Evolutionary conservation across 2,888 invertebrate species (phyloP).

Genomic region (Chorisops tibialis): DNA sequence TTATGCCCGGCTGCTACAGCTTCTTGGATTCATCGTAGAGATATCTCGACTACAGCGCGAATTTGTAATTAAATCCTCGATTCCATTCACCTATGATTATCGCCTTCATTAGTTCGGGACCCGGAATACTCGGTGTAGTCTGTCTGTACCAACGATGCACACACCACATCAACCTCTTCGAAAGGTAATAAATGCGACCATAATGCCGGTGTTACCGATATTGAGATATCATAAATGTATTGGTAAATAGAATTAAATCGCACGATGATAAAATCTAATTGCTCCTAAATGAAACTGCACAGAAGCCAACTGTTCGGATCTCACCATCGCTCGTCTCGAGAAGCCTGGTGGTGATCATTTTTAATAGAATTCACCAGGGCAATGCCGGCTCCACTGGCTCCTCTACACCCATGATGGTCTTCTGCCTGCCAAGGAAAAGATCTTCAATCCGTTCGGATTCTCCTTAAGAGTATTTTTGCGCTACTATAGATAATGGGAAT

Average conservation of each 20-base stretch:
- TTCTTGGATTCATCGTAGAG: too few species aligned
- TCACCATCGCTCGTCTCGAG: not conserved
- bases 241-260: slow-evolving; percentile 30
- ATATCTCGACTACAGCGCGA: too few species aligned
- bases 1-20: too few species aligned
- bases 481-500: too few species aligned
- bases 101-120: too few species aligned
- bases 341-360: not conserved
- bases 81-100: too few species aligned
- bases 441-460: not conserved
- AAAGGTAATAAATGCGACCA: not conserved
- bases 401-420: not conserved
- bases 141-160: too few species aligned
- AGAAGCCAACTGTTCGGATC: slow-evolving; percentile 5
- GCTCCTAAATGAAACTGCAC: slow-evolving; percentile 26
- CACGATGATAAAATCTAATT: slow-evolving; percentile 29
- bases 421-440: not conserved
- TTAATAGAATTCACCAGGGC: not conserved
- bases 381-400: not conserved
- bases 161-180: too few species aligned
- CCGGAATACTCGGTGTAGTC: too few species aligned
- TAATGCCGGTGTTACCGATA: slow-evolving; percentile 23
- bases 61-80: too few species aligned
- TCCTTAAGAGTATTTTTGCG: not conserved
- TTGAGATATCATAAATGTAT: slow-evolving; percentile 31